A percentile compares a stretch with the other conserved stretches of the same genome.
phyloP scores from a whole-genome alignment of 2,888 invertebrate genomes.

The Lottia scabra region DNA sequence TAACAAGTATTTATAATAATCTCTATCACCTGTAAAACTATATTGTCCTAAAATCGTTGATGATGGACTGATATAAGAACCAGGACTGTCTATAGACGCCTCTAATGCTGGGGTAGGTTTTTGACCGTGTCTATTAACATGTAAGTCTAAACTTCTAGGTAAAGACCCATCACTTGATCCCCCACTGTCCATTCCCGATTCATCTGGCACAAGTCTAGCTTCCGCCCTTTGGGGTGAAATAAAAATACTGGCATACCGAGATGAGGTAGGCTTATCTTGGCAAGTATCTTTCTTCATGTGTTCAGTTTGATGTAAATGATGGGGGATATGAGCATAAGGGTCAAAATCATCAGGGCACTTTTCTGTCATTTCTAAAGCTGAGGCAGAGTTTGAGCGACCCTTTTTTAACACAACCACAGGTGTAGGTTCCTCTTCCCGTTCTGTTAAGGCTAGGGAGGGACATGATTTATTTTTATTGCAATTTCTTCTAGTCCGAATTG shows the following conservation, averaged over 20 bases:
- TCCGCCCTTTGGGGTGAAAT: slow-evolving; percentile 61
- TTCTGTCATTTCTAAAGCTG: slow-evolving; percentile 62
- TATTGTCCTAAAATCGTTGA: slow-evolving; percentile 27
- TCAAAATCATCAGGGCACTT: slow-evolving; percentile 59
- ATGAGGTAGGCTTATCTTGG: slow-evolving; percentile 42
- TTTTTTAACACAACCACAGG: slow-evolving; percentile 65
- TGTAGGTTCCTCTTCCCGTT: slow-evolving; percentile 53
- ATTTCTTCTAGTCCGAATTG: slow-evolving; percentile 75
- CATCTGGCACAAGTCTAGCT: slow-evolving; percentile 55
- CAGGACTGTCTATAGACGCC: slow-evolving; percentile 25
- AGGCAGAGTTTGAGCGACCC: slow-evolving; percentile 59
- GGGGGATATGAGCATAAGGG: slow-evolving; percentile 42
- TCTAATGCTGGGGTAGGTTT: slow-evolving; percentile 13
- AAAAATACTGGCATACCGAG: slow-evolving; percentile 62
- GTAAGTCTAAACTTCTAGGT: slow-evolving; percentile 55
- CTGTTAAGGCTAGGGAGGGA: slow-evolving; percentile 60
- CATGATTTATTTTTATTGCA: slow-evolving; percentile 61
- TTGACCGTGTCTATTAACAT: slow-evolving; percentile 35
- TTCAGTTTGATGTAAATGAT: slow-evolving; percentile 37
- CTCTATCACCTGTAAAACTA: slow-evolving; percentile 35
- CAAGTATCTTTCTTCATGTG: slow-evolving; percentile 43
- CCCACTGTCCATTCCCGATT: slow-evolving; percentile 53
- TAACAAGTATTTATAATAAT: slow-evolving; percentile 40
- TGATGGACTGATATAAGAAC: slow-evolving; percentile 26
- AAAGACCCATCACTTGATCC: slow-evolving; percentile 59